These are phyloP conservation scores for Leiothrix lutea DNA, from an alignment of 2,113 vertebrate species.

Conservation along the genomic window DNA sequence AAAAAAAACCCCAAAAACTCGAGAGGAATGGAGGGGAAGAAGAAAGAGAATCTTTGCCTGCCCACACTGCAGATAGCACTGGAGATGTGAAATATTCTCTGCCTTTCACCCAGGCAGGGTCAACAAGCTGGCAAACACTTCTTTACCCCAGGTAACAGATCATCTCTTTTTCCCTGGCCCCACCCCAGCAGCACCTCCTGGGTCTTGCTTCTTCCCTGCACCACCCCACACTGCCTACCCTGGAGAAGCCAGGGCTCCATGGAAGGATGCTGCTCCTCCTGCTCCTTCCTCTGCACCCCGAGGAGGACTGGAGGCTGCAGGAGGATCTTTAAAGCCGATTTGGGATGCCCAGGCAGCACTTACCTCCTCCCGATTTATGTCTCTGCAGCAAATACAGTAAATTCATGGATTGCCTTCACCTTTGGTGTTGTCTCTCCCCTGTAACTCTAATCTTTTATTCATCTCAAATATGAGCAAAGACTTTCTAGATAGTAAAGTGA, in stretches of 20 bases:
- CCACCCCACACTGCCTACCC: fast-evolving
- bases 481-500: not conserved
- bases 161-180: not conserved
- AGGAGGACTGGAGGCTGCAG: not conserved
- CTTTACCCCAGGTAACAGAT: not conserved
- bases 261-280: not conserved
- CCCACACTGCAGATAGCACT: slow-evolving; percentile 19
- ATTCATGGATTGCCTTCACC: not conserved
- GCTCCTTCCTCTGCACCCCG: not conserved
- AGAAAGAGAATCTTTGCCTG: not conserved
- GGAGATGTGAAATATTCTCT: slow-evolving; percentile 67
- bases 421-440: not conserved
- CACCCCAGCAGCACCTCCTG: fast-evolving
- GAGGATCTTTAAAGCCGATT: not conserved
- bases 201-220: not conserved
- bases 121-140: not conserved
- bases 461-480: not conserved
- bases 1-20: not conserved
- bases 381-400: not conserved
- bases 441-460: not conserved
- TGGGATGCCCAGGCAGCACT: not conserved
- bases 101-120: not conserved
- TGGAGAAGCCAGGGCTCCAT: not conserved
- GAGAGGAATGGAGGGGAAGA: not conserved
- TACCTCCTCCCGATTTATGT: not conserved